Conservation (phyloP, 2,888 invertebrate genomes). For the Drosophila macrospina region DNA sequence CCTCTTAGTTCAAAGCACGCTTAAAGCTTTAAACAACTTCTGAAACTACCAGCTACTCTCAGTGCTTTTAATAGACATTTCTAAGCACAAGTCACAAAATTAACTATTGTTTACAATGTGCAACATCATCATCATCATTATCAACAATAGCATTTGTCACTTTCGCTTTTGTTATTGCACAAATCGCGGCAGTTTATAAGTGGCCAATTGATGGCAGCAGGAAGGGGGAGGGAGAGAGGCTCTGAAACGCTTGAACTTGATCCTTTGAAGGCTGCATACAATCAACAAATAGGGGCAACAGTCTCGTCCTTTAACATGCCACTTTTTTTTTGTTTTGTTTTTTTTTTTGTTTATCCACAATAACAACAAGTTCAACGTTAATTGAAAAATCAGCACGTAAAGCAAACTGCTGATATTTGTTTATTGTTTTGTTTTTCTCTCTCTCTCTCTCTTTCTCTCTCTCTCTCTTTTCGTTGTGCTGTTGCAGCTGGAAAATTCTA, state of each 20-base stretch:
- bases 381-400: constrained; percentile 48
- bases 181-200: constrained; percentile 57
- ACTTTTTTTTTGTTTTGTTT: constrained; percentile 1
- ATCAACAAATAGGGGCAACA: constrained; percentile 53
- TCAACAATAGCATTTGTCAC: constrained; percentile 30
- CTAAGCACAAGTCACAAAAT: constrained; percentile 19
- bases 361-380: constrained; percentile 7
- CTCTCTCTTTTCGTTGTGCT: background rate
- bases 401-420: constrained; percentile 41
- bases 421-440: constrained; percentile 15
- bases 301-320: constrained; percentile 47
- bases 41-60: background rate
- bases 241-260: constrained; percentile 72
- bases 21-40: background rate
- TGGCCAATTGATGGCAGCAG: constrained; percentile 63
- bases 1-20: too few relatives aligned
- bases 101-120: constrained; percentile 4
- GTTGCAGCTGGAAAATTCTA: constrained; percentile 14
- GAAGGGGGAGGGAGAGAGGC: constrained; percentile 2
- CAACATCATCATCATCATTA: constrained; percentile 30
- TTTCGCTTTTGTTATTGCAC: constrained; percentile 30
- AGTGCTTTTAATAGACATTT: background rate
- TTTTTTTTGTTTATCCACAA: constrained; percentile 1
- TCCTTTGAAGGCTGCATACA: constrained; percentile 58
- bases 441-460: constrained; percentile 2